Base-by-base conservation (phyloP, 2,113 vertebrate genomes). In the Canis aureus region DNA sequence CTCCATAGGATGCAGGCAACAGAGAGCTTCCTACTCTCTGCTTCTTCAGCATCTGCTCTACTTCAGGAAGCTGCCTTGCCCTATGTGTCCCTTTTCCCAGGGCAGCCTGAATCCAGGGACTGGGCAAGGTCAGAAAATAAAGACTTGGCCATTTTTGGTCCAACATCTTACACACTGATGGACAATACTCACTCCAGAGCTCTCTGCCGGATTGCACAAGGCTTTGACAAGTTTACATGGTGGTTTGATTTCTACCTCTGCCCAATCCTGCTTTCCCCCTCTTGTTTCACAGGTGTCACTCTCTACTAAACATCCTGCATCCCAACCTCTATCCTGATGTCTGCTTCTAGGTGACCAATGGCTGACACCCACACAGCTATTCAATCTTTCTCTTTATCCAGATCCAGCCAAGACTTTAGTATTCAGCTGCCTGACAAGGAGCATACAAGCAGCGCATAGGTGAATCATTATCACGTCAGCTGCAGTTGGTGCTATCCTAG, bases 121-220 rank as follows among this genome's bases (percentile, higher is more conserved):
- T 49, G 25, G 62, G 8, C 13, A 64, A 74, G 19, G 29, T 15
- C 8, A 3, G 53, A 43, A 59, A 43, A 53, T 15, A 89, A 91
- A 91, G 23, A 25, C 32, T n/a, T 93, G 29, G n/a, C 25, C n/a
- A 53, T 53, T 74, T 74, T 27, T 0, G 4, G 9, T 43, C 88
- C 67, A 51, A 11, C 6, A 1, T 1, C 32, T 67, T 51, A 3
- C 53, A 43, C 0, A 0, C 20, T 78, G 19, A 62, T 23, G 27
- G 25, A 35, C 11, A 25, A 3, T 7, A 67, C 6, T 89, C 11
- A 29, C 7, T 69, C 6, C 43, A 53, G 35, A 55, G 38, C 67
- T 87, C 51, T 87, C 74, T 91, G 13, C 9, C 35, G 27, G 43
- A 27, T 29, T 86, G 59, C 13, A 81, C 67, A 84, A 74, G 35